Conservation (phyloP, 2,113 vertebrate species). For the Prunella himalayana region DNA sequence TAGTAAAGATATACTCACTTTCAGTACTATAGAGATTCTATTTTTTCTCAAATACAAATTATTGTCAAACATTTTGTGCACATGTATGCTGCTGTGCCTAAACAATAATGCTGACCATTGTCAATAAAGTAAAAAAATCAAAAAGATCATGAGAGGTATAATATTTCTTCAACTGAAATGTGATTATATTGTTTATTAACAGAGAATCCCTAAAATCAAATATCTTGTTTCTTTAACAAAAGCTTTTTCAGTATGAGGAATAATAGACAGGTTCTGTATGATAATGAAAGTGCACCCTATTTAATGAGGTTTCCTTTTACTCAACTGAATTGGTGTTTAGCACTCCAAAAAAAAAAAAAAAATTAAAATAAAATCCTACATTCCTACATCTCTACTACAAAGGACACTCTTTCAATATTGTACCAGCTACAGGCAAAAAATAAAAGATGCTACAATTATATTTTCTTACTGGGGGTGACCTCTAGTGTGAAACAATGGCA, state of each 20-base stretch:
- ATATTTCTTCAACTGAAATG: neutral
- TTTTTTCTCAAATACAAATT: neutral
- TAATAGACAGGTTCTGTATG: neutral
- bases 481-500: constrained; percentile 79
- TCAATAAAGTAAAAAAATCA: neutral
- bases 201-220: neutral
- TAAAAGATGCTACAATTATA: constrained; percentile 58
- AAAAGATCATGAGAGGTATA: neutral
- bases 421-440: constrained; percentile 42
- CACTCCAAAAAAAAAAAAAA: neutral
- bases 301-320: constrained; percentile 26
- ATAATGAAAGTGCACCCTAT: neutral
- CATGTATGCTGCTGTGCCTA: neutral
- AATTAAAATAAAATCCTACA: neutral
- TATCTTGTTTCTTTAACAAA: constrained; percentile 9
- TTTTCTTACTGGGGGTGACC: constrained; percentile 76
- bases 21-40: neutral
- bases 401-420: constrained; percentile 13
- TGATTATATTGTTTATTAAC: neutral
- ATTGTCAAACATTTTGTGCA: neutral
- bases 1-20: neutral
- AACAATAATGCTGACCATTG: neutral
- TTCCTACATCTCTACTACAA: constrained; percentile 27
- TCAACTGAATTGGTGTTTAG: constrained; percentile 37
- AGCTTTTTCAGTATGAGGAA: neutral